Conservation (phyloP, 2,113 vertebrate species). For the Pollimyrus isidori region DNA sequence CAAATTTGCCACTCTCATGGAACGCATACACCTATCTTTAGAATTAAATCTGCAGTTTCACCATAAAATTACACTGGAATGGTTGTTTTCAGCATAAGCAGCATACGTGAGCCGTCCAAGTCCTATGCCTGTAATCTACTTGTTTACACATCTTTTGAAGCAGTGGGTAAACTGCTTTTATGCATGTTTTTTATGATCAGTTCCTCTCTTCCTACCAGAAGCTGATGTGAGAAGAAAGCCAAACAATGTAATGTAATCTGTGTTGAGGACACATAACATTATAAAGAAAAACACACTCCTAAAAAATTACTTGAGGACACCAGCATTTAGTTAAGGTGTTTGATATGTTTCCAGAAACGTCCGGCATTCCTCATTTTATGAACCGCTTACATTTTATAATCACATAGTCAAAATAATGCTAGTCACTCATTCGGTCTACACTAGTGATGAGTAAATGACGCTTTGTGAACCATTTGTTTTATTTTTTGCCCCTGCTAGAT, state of each 20-base stretch:
- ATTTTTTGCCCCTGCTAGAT: not conserved
- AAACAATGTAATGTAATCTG: not conserved
- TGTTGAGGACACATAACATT: not conserved
- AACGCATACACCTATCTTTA: not conserved
- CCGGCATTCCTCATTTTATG: not conserved
- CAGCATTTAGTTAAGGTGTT: not conserved
- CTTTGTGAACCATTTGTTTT: not conserved
- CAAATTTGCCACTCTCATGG: not conserved
- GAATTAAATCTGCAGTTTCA: not conserved
- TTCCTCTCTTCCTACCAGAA: not conserved
- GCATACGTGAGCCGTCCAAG: not conserved
- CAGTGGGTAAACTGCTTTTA: not conserved
- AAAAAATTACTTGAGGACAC: not conserved
- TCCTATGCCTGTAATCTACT: not conserved
- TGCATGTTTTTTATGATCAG: not conserved
- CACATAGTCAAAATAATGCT: not conserved
- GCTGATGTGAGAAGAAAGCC: not conserved
- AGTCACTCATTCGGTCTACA: not conserved
- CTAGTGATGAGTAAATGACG: not conserved
- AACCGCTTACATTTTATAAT: not conserved
- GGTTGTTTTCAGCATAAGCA: not conserved
- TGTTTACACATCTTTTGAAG: not conserved
- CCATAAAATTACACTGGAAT: not conserved
- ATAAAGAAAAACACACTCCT: not conserved
- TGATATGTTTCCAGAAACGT: not conserved